Percentiles rank a stretch among this genome's conserved stretches.
Evolutionary conservation across 2,113 vertebrate genomes (phyloP).

Genomic region (Mus spicilegus): DNA sequence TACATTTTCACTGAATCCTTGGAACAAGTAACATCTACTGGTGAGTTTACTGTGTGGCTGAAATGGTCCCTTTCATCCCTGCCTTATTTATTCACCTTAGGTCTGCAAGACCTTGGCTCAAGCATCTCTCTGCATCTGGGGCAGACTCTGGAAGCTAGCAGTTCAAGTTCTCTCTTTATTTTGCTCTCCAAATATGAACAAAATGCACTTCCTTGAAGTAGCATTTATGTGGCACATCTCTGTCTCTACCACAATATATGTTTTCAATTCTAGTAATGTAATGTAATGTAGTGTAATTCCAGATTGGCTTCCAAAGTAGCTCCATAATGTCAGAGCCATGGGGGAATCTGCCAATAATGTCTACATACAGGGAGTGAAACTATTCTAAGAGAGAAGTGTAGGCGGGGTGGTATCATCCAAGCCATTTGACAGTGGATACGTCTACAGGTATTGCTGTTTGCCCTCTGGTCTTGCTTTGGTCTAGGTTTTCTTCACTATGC

Average conservation of each 20-base stretch:
- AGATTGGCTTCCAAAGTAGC: slow-evolving; percentile 29
- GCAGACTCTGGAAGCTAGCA: not conserved
- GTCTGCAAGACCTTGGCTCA: slow-evolving; percentile 2
- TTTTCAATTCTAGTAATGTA: not conserved
- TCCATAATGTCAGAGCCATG: not conserved
- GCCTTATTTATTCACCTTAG: slow-evolving; percentile 33
- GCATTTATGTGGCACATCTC: not conserved
- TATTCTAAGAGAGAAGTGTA: not conserved
- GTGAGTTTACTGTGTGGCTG: not conserved
- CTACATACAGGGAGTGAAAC: not conserved
- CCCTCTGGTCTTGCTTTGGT: not conserved
- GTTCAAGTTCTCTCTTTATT: not conserved
- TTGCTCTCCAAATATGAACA: not conserved
- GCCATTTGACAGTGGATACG: not conserved
- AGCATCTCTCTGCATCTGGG: slow-evolving; percentile 4
- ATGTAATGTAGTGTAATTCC: not conserved
- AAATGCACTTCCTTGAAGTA: slow-evolving; percentile 11
- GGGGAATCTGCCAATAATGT: not conserved
- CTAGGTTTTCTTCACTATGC: not conserved
- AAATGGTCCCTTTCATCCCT: not conserved
- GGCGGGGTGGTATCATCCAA: not conserved
- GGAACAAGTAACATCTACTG: not conserved
- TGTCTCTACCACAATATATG: not conserved
- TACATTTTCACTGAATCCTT: slow-evolving; percentile 43
- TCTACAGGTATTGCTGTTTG: not conserved